These are phyloP conservation scores for Ganaspis brasiliensis DNA, from an alignment of 2,888 invertebrate genomes.

Conservation along the genomic window DNA sequence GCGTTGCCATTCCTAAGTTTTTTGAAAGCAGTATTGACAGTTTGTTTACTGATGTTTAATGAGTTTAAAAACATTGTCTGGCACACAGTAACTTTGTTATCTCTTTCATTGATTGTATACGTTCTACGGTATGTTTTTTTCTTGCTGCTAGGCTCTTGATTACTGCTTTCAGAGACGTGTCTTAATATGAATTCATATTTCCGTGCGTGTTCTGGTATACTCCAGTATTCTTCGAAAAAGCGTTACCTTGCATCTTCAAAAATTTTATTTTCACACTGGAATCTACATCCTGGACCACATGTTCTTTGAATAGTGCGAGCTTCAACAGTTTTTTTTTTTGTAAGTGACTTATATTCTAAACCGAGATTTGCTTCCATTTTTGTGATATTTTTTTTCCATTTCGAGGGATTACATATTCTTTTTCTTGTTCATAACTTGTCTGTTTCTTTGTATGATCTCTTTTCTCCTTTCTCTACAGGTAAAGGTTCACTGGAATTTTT, in stretches of 20 bases:
- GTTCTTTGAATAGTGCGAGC: neutral
- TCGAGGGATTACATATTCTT: neutral
- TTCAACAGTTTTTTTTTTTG: constrained; percentile 4
- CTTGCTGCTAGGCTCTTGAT: too few relatives aligned
- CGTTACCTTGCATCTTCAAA: neutral
- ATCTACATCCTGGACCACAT: constrained; percentile 1
- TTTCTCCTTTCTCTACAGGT: neutral
- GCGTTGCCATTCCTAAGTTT: constrained; percentile 37
- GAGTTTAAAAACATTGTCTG: too few relatives aligned
- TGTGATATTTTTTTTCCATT: constrained; percentile 1
- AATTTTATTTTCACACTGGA: constrained; percentile 10
- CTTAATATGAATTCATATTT: constrained; percentile 18
- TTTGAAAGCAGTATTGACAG: constrained; percentile 40
- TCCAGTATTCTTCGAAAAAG: constrained; percentile 12
- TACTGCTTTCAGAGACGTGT: too few relatives aligned
- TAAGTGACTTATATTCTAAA: neutral
- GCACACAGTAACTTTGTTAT: too few relatives aligned
- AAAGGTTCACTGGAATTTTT: neutral
- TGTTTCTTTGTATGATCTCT: neutral
- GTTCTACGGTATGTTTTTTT: too few relatives aligned
- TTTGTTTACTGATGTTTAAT: too few relatives aligned
- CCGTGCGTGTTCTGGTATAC: neutral
- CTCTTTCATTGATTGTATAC: too few relatives aligned
- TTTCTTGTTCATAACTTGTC: neutral
- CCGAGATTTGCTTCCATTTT: neutral